These are phyloP conservation scores for Syngnathus typhle DNA, from an alignment of 2,113 vertebrate species.

Conservation along the genomic window DNA sequence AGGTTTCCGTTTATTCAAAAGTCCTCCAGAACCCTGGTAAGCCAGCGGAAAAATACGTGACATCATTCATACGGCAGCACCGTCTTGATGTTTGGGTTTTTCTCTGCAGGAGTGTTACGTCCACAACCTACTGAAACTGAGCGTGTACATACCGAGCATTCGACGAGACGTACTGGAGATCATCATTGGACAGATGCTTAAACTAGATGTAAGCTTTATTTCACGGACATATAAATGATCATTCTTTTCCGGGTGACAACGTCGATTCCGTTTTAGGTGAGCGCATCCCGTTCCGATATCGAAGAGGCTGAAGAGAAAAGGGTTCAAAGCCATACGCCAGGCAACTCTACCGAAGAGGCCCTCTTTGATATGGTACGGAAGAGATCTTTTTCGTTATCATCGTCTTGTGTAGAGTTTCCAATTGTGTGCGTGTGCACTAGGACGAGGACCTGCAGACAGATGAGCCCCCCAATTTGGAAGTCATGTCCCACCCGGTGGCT, in stretches of 20 bases:
- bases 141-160: slow-evolving; percentile 79
- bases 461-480: slow-evolving; percentile 3
- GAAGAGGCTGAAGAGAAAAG: slow-evolving; percentile 80
- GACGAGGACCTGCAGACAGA: slow-evolving; percentile 79
- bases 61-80: no score
- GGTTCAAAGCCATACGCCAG: slow-evolving; percentile 32
- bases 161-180: slow-evolving; percentile 84
- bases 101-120: slow-evolving; percentile 86
- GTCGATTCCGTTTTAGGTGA: slow-evolving; percentile 71
- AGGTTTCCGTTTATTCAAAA: slow-evolving; percentile 91
- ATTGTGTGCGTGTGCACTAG: slow-evolving; percentile 23
- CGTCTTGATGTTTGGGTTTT: neutral
- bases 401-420: neutral
- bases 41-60: slow-evolving; percentile 15
- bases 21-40: slow-evolving; percentile 89
- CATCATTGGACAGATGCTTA: slow-evolving; percentile 82
- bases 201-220: slow-evolving; percentile 81
- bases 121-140: slow-evolving; percentile 86
- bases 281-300: slow-evolving; percentile 78
- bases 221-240: neutral
- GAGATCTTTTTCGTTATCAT: neutral
- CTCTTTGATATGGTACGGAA: slow-evolving; percentile 87
- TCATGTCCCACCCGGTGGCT: slow-evolving; percentile 82
- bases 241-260: no score
- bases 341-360: slow-evolving; percentile 66